Base-by-base conservation (phyloP, 2,888 invertebrate species). In the Schizotus pectinicornis region DNA sequence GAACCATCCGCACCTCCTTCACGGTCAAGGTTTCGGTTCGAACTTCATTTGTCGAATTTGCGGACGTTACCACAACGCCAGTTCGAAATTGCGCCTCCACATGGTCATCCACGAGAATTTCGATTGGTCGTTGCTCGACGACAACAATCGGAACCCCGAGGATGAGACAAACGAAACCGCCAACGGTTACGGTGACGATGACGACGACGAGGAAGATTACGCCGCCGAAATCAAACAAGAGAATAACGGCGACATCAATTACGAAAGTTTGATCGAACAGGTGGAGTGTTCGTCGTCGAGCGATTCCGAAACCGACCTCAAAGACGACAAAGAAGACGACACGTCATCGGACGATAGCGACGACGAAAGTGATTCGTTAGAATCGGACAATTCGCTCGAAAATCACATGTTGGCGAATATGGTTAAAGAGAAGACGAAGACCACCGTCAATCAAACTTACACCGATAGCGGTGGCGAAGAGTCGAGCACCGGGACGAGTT, bases 61-160 rank as follows among this genome's bases (percentile, higher is more conserved):
- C 60, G 79, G 79, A 1, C 62, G 75, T 38, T 85, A 85, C 68
- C 85, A 85, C 67, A 85, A 85, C 64, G 84, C 85, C 1, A 79
- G 83, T 36, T 81, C 82, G 7, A 85, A 86, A 67, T 67, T 86
- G 6, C 73, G 81, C 12, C 72, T 84, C 2, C 85, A 86, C 65
- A 83, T 83, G 80, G 82, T 81, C 14, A 84, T 85, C 37, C 85
- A 86, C 67, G 81, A 83, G 37, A 81, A 82, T 47, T 81, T 81
- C 58, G 72, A 75, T 53, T 77, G 75, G 76, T 64, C 61, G 8
- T 61, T 74, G 50, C 61, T 77, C 38, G 74, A 75, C 7, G 74
- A 75, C 7, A 64, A 61, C 48, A 65, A 52, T 33, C 67, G 39
- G 51, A 56, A 31, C n/a, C n/a, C n/a, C 43, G 30, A 49, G 7